Conservation (phyloP, 1,140 invertebrate genomes). For the Heliconius himera region DNA sequence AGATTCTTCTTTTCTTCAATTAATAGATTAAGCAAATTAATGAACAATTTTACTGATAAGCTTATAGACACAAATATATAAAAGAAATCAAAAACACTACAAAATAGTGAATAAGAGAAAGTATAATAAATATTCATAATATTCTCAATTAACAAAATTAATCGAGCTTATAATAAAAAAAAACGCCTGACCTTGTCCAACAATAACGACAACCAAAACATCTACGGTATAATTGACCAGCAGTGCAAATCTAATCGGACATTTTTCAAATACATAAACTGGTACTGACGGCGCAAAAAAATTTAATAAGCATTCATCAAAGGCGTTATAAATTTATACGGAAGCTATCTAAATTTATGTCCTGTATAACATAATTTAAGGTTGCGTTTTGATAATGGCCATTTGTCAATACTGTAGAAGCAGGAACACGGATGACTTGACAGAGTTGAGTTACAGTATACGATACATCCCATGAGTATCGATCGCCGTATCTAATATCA, state of each 20-base stretch:
- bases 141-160: not conserved
- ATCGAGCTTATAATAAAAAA: not conserved
- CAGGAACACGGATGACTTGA: slow-evolving; percentile 49
- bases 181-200: not conserved
- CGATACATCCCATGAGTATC: slow-evolving; percentile 69
- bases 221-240: not conserved
- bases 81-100: no score
- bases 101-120: no score
- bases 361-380: not conserved
- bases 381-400: slow-evolving; percentile 6
- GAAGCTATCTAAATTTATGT: not conserved
- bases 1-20: no score
- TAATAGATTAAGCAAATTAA: no score
- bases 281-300: slow-evolving; percentile 18
- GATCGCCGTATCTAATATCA: slow-evolving; percentile 58
- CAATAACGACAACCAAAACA: not conserved
- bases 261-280: slow-evolving; percentile 24
- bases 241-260: not conserved
- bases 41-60: no score
- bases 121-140: no score
- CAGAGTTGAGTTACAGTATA: slow-evolving; percentile 46
- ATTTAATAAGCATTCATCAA: slow-evolving; percentile 21
- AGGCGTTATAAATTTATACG: not conserved
- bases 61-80: no score
- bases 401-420: slow-evolving; percentile 14